Conservation (phyloP, 2,888 invertebrate genomes). For the Stramonita haemastoma region DNA sequence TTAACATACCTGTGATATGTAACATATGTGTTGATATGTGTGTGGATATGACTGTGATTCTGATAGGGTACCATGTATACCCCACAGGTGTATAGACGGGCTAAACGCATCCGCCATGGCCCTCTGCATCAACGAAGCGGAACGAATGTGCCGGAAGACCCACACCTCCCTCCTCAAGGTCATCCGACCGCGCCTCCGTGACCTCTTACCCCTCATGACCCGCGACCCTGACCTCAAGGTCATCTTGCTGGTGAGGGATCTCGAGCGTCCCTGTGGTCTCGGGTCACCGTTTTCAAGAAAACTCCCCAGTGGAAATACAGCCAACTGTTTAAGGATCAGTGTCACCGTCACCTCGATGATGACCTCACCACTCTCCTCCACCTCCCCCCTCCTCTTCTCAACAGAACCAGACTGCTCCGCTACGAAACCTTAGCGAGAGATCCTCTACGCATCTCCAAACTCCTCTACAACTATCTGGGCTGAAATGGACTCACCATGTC, state of each 20-base stretch:
- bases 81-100: background rate
- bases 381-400: background rate
- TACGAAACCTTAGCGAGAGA: conserved; percentile 15
- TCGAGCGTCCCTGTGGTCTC: conserved; percentile 29
- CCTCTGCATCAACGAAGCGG: background rate
- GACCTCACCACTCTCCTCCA: background rate
- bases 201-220: conserved; percentile 17
- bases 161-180: conserved; percentile 15
- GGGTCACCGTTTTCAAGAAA: conserved; percentile 21
- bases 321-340: background rate
- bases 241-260: conserved; percentile 24
- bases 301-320: background rate
- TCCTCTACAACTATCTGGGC: background rate
- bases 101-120: background rate
- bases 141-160: background rate
- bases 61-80: too few species aligned
- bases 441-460: background rate
- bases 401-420: background rate
- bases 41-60: too few species aligned
- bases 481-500: background rate
- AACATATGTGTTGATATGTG: background rate
- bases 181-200: background rate
- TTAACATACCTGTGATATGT: too few species aligned
- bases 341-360: background rate
- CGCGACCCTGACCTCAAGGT: conserved; percentile 5